A percentile compares a stretch with the other conserved stretches of the same genome.
These are phyloP conservation scores for Drosophila hamatofila DNA, from an alignment of 2,888 invertebrate genomes.

Conservation along the genomic window DNA sequence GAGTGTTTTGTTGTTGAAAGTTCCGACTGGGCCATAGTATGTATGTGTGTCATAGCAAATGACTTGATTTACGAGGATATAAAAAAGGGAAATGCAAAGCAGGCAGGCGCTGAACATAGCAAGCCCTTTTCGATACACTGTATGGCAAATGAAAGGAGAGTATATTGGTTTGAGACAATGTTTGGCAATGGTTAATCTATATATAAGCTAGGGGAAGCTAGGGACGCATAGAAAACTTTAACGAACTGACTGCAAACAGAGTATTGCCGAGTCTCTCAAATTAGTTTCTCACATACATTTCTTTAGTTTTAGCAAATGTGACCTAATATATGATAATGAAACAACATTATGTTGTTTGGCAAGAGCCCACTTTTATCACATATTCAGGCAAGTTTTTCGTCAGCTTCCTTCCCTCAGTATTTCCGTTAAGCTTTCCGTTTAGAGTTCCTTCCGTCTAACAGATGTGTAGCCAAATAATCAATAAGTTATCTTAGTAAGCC, in stretches of 20 bases:
- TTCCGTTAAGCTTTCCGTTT: slow-evolving; percentile 60
- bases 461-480: slow-evolving; percentile 72
- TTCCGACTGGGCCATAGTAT: background rate
- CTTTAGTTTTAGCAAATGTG: slow-evolving; percentile 67
- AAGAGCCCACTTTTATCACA: slow-evolving; percentile 19
- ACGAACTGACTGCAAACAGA: background rate
- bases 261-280: background rate
- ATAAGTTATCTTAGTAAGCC: slow-evolving; percentile 60
- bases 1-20: slow-evolving; percentile 15
- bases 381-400: slow-evolving; percentile 14
- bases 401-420: slow-evolving; percentile 25
- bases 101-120: background rate
- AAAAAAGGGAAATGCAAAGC: slow-evolving; percentile 59
- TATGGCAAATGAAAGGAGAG: background rate
- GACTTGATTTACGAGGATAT: slow-evolving; percentile 69
- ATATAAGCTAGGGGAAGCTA: no score
- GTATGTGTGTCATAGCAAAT: slow-evolving; percentile 39
- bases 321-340: slow-evolving; percentile 71
- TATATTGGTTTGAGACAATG: background rate
- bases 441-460: slow-evolving; percentile 44
- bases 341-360: slow-evolving; percentile 49
- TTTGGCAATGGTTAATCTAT: no score
- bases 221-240: no score
- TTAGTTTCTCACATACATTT: slow-evolving; percentile 2
- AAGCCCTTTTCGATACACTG: background rate